Evolutionary conservation across 2,797 vertebrate species (phyloP).

Genomic region (Botia kubotai): DNA sequence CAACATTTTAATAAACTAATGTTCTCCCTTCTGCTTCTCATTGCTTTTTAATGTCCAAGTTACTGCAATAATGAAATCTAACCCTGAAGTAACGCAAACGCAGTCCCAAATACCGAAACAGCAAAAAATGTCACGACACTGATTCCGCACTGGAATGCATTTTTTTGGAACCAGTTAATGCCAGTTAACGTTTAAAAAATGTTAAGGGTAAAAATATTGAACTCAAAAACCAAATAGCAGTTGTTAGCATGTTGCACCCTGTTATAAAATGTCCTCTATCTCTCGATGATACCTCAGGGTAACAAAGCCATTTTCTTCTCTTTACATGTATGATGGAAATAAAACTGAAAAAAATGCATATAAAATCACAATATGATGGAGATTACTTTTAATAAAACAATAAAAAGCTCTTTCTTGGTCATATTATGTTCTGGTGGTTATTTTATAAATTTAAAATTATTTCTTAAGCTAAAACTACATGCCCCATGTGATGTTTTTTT

Average conservation of each 20-base stretch:
- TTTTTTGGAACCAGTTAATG: slow-evolving; percentile 43
- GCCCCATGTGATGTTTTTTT: no score
- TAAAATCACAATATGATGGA: no score
- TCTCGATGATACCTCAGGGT: background rate
- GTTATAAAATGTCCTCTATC: slow-evolving; percentile 15
- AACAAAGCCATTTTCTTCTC: background rate
- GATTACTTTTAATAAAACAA: no score
- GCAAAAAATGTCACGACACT: slow-evolving; percentile 54
- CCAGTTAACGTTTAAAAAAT: slow-evolving; percentile 23
- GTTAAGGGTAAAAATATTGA: slow-evolving; percentile 12
- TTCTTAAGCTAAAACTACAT: no score
- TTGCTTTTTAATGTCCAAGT: slow-evolving; percentile 72
- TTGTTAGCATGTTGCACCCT: background rate
- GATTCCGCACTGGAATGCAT: slow-evolving; percentile 8
- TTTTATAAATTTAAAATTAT: no score
- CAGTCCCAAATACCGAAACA: slow-evolving; percentile 54
- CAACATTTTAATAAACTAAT: slow-evolving; percentile 73
- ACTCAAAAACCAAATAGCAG: slow-evolving; percentile 2
- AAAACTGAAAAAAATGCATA: no score
- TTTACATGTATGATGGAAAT: slow-evolving; percentile 13
- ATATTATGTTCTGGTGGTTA: no score
- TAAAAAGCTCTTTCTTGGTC: no score
- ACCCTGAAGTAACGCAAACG: slow-evolving; percentile 68
- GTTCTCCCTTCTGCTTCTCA: slow-evolving; percentile 71
- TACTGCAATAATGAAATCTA: slow-evolving; percentile 67